Base-by-base conservation (phyloP, 1,140 invertebrate genomes). In the Bombus cullumanus region DNA sequence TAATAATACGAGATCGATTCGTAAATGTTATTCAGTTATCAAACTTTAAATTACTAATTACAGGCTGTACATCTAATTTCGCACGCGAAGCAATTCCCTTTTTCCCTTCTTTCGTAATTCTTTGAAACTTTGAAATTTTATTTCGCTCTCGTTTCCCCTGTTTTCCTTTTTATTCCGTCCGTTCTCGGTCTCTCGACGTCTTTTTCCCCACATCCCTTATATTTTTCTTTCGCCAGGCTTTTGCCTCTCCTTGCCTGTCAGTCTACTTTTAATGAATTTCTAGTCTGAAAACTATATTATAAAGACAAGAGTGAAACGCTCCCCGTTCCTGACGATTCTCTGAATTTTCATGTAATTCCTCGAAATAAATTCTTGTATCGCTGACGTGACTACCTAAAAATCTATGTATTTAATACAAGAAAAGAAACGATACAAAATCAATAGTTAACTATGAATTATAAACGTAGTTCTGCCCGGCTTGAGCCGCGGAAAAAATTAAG, bases 51-150 rank as follows among this genome's bases (percentile, higher is more conserved):
- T 75, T 83, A 74, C 47, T 66, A 76, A 53, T 71, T 59, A 64
- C 34, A 10, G 31, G 64, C 25, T 66, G 57, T 59, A 81, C 53
- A 62, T 72, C 47, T 15, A 71, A 22, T 39, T 66, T 57, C 25
- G 34, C n/a, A 25, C 13, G 37, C 25, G 31, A 64, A 10, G 25
- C 25, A 25, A 6, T 12, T 18, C 15, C 28, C 12, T 59, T 37
- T 39, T 53, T 22, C 3, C 57, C 31, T 18, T 8, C 31, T 47
- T 41, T 57, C 25, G 66, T 37, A 28, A 78, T 87, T 39, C 53
- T 28, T 57, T 28, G 31, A n/a, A 62, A 73, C 41, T 71, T 75
- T 64, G 37, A 68, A 87, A 87, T 82, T 69, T 66, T 25, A 34
- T n/a, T 41, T 80, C 64, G 41, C 43, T 41, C 25, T 31, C 77